Evolutionary conservation across 2,113 vertebrate species (phyloP).

Genomic region (Urocynchramus pylzowi): DNA sequence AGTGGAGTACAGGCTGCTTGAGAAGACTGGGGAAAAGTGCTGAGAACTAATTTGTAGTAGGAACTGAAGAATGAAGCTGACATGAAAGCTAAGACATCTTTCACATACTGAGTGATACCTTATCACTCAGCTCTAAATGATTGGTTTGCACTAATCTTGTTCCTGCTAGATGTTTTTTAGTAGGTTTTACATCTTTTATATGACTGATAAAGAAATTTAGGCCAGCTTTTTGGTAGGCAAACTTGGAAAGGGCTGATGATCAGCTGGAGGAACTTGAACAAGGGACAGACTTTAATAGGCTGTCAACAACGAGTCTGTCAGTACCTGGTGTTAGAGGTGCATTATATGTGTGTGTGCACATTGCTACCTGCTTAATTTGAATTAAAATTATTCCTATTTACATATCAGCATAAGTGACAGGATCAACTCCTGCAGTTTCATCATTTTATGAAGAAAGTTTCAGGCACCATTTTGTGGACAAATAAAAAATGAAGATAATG

Average conservation of each 20-base stretch:
- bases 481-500: neutral
- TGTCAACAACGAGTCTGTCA: neutral
- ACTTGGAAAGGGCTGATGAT: neutral
- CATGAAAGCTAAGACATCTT: conserved; percentile 50
- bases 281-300: neutral
- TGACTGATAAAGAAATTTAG: neutral
- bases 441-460: neutral
- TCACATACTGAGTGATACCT: neutral
- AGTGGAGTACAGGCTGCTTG: neutral
- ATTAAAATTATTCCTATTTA: neutral
- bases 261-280: neutral
- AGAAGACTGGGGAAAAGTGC: neutral
- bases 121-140: neutral
- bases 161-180: neutral
- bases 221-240: neutral
- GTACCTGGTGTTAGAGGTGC: neutral
- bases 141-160: neutral
- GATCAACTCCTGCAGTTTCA: neutral
- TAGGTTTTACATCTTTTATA: neutral
- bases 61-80: neutral
- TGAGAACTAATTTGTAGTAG: neutral
- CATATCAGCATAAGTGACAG: neutral
- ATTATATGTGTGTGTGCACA: neutral
- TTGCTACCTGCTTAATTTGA: neutral
- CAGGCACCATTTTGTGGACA: neutral